Base-by-base conservation (phyloP, 2,113 vertebrate species). In the Cathartes aura region DNA sequence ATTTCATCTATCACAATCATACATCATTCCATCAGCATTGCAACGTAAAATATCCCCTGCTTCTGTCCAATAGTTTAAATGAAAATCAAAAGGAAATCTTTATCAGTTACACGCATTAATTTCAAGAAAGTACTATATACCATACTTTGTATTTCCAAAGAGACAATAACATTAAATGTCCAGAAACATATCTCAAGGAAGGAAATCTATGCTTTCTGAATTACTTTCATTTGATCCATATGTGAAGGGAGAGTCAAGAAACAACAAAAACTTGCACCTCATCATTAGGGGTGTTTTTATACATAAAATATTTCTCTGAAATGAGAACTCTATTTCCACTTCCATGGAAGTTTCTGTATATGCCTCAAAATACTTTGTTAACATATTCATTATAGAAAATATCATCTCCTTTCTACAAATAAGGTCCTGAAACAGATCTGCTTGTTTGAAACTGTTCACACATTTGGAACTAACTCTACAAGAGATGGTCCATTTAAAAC, bases 1-100 rank as follows among this genome's bases (percentile, higher is more conserved):
- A 18, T 48, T 76, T 52, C 19, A 70, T 45, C n/a, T 34, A 15
- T 64, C 30, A n/a, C 14, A 55, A 73, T 7, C 55, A 20, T 9
- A 13, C 5, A 79, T 38, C 1, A 0, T n/a, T 70, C 17, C 5
- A 60, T 38, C 55, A 84, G 67, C 40, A 55, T 0, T 40, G n/a
- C 5, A 32, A 22, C 11, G 50, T 4, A n/a, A 84, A 84, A 66
- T 9, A 60, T 5, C 14, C 26, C 12, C 15, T 29, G 38, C 42
- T 71, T 40, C 40, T 47, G 12, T 36, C 11, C n/a, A 60, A 34
- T 5, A 45, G 15, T 13, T 70, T 45, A 20, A 52, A 71, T 18
- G 5, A 66, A 71, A 91, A 66, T 15, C 34, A 29, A 30, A 43
- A 56, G 3, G 68, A 71, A 81, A 56, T 42, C 34, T 66, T 50